These are phyloP conservation scores for Oegoconia quadripuncta DNA, from an alignment of 2,888 invertebrate species.

Conservation along the genomic window DNA sequence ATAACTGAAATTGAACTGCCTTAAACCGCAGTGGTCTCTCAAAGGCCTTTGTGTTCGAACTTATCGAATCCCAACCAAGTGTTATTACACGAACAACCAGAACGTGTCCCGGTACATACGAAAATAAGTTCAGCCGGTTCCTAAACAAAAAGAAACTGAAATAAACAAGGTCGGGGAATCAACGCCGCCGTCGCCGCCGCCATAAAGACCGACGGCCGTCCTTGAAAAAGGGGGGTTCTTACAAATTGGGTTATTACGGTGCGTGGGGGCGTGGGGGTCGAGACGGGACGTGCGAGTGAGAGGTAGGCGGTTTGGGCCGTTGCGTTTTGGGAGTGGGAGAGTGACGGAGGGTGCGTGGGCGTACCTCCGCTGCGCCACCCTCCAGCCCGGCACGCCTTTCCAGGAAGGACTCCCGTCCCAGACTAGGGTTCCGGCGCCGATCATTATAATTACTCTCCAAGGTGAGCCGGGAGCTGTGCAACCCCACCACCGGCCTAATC, in stretches of 20 bases:
- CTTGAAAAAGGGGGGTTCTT: slow-evolving; percentile 79
- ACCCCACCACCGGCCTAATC: slow-evolving; percentile 64
- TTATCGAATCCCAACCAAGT: slow-evolving; percentile 42
- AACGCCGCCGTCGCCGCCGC: slow-evolving; percentile 77
- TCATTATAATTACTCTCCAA: slow-evolving; percentile 79
- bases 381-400: slow-evolving; percentile 69
- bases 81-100: slow-evolving; percentile 51
- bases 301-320: slow-evolving; percentile 27
- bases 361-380: slow-evolving; percentile 70
- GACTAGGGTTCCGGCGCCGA: slow-evolving; percentile 73
- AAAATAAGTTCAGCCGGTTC: slow-evolving; percentile 75
- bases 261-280: slow-evolving; percentile 65
- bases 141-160: slow-evolving; percentile 79
- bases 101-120: slow-evolving; percentile 58
- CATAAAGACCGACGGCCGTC: slow-evolving; percentile 79
- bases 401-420: slow-evolving; percentile 72
- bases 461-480: slow-evolving; percentile 67
- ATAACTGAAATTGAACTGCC: slow-evolving; percentile 46
- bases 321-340: slow-evolving; percentile 32
- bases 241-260: slow-evolving; percentile 80
- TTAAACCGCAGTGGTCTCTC: slow-evolving; percentile 32
- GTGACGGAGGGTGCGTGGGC: slow-evolving; percentile 61
- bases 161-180: slow-evolving; percentile 79
- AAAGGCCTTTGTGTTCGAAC: slow-evolving; percentile 37
- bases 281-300: slow-evolving; percentile 56